Percentiles rank a stretch among this genome's conserved stretches.
These are phyloP conservation scores for Drosophila ananassae DNA, from an alignment of 1,140 invertebrate species.

Conservation along the genomic window DNA sequence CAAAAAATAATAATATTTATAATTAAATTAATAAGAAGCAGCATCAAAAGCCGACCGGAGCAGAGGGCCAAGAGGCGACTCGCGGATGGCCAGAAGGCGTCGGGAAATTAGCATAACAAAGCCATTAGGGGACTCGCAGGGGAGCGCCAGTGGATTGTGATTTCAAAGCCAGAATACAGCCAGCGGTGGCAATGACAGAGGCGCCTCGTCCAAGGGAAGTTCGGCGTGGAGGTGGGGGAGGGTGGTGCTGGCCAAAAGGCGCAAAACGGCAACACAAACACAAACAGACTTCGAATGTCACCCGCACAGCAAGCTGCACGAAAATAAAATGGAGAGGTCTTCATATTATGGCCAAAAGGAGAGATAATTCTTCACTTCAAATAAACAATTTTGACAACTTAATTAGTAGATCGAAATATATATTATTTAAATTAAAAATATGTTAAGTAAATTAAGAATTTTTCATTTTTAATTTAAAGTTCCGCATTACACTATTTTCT, in stretches of 20 bases:
- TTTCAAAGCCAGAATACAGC: constrained; percentile 64
- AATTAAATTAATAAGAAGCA: constrained; percentile 68
- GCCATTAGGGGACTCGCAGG: constrained; percentile 60
- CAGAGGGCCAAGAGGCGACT: constrained; percentile 35
- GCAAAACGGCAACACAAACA: constrained; percentile 37
- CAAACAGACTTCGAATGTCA: constrained; percentile 68
- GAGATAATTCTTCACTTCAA: background rate
- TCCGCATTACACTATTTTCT: too few species aligned
- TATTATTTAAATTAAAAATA: too few species aligned
- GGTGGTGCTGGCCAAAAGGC: constrained; percentile 13
- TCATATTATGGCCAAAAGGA: background rate
- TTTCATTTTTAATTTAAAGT: too few species aligned
- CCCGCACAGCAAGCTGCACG: constrained; percentile 35
- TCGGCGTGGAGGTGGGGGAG: too few species aligned
- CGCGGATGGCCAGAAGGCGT: constrained; percentile 68
- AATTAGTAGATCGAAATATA: too few species aligned
- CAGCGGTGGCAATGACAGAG: constrained; percentile 56
- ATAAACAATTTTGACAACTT: background rate
- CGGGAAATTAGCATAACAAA: constrained; percentile 79
- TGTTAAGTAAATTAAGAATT: too few species aligned
- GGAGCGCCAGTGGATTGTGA: constrained; percentile 48
- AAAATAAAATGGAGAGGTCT: background rate
- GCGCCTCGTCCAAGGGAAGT: constrained; percentile 34
- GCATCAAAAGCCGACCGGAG: constrained; percentile 36
- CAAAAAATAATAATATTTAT: constrained; percentile 51